These are phyloP conservation scores for Acanthosepion pharaonis DNA, from an alignment of 2,888 invertebrate species.

Conservation along the genomic window DNA sequence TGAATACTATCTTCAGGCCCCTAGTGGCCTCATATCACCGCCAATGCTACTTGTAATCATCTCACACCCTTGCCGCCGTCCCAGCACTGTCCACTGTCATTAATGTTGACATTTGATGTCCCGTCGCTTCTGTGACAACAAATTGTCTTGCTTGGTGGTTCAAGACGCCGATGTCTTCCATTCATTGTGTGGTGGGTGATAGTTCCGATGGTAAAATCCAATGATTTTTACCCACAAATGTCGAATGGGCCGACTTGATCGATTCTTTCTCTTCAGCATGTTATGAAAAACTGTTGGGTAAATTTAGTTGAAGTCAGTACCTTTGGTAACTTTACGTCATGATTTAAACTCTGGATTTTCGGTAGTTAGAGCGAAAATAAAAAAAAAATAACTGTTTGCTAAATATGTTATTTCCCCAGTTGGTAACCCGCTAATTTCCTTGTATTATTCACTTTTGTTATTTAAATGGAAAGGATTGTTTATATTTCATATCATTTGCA, in stretches of 20 bases:
- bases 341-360: no score
- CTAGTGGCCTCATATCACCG: not conserved
- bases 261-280: not conserved
- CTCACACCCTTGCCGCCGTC: not conserved
- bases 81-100: constrained; percentile 9
- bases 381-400: no score
- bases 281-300: no score
- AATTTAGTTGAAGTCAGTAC: not conserved
- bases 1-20: not conserved
- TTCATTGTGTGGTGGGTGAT: not conserved
- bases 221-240: not conserved
- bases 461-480: no score
- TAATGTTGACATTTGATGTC: not conserved
- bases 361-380: no score
- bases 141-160: not conserved
- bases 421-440: no score
- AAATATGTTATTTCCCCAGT: not conserved
- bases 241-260: not conserved
- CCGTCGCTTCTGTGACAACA: not conserved
- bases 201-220: not conserved
- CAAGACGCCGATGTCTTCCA: not conserved
- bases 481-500: no score
- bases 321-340: no score
- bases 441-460: no score
- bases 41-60: constrained; percentile 13